These are phyloP conservation scores for Chironomus riparius DNA, from an alignment of 2,888 invertebrate genomes.

Conservation along the genomic window DNA sequence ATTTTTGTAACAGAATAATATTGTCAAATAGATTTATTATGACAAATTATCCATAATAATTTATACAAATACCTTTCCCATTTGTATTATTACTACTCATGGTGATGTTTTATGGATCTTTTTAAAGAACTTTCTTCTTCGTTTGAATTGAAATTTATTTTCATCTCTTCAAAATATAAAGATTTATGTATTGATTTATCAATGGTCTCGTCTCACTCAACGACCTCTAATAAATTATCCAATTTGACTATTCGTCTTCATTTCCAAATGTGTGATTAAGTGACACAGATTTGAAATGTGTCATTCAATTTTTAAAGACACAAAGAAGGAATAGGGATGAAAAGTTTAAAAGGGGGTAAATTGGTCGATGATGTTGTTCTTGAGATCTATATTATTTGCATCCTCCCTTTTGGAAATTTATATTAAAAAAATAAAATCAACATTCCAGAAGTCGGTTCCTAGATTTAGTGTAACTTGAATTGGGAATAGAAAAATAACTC, in stretches of 20 bases:
- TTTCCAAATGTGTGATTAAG: neutral
- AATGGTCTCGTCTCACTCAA: neutral
- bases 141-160: neutral
- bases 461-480: too few relatives aligned
- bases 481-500: too few relatives aligned
- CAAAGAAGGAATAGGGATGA: too few relatives aligned
- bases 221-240: neutral
- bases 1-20: neutral
- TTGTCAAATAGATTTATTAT: constrained; percentile 25
- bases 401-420: too few relatives aligned
- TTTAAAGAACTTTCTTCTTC: neutral
- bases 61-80: neutral
- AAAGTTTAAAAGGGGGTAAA: too few relatives aligned
- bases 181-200: neutral
- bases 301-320: neutral
- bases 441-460: too few relatives aligned
- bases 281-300: neutral
- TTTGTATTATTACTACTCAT: neutral
- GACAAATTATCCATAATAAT: constrained; percentile 20
- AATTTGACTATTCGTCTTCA: neutral
- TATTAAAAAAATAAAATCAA: too few relatives aligned
- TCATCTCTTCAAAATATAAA: neutral
- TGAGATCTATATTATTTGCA: too few relatives aligned
- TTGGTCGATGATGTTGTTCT: too few relatives aligned
- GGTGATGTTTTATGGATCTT: neutral